phyloP scores from a whole-genome alignment of 1,140 invertebrate genomes.

The Mercenaria mercenaria region DNA sequence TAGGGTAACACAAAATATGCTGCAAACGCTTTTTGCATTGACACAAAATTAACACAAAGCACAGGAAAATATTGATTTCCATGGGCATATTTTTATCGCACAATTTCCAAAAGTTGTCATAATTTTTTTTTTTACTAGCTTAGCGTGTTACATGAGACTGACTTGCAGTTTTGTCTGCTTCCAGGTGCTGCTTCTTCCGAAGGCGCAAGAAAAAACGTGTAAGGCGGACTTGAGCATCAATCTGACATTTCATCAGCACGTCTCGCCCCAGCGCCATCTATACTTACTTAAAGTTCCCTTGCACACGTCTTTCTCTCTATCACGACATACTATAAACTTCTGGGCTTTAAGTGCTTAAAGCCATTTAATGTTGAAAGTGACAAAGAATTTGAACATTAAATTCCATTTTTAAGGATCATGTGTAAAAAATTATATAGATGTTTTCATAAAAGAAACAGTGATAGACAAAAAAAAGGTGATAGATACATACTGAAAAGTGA shows the following conservation, averaged over 20 bases:
- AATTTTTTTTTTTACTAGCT: neutral
- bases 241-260: constrained; percentile 51
- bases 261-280: constrained; percentile 8
- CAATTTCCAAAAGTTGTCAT: neutral
- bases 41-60: neutral
- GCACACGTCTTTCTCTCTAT: neutral
- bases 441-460: too few species aligned
- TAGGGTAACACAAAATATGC: neutral
- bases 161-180: constrained; percentile 57
- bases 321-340: neutral
- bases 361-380: neutral
- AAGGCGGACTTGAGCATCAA: constrained; percentile 65
- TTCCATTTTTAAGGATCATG: too few species aligned
- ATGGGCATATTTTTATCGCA: too few species aligned
- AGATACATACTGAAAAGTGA: too few species aligned
- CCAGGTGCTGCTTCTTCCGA: constrained; percentile 69
- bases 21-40: neutral
- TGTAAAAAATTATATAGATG: too few species aligned
- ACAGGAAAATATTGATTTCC: too few species aligned
- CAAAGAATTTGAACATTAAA: neutral
- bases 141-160: constrained; percentile 7
- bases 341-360: neutral
- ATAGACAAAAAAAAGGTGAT: too few species aligned
- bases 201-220: constrained; percentile 67
- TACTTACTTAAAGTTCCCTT: neutral